Percentiles rank a stretch among this genome's conserved stretches.
These are phyloP conservation scores for Rhorus exstirpatorius DNA, from an alignment of 2,888 invertebrate species.

Conservation along the genomic window DNA sequence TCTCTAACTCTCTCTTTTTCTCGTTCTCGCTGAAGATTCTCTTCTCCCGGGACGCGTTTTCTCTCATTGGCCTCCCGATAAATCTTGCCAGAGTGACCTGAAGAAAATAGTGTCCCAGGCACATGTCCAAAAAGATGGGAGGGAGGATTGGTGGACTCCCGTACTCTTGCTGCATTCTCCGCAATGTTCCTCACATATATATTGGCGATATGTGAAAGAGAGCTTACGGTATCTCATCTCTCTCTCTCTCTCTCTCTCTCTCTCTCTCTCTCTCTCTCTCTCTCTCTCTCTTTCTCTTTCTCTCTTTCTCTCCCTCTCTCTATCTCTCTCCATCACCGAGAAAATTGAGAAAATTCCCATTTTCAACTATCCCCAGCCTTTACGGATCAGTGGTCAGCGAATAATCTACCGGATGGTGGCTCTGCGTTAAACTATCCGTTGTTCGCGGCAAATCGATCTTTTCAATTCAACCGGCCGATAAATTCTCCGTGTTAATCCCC, in stretches of 20 bases:
- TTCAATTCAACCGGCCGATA: constrained; percentile 57
- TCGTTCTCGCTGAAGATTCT: constrained; percentile 36
- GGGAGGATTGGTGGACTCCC: constrained; percentile 5
- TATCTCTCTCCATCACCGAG: constrained; percentile 23
- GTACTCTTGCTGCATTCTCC: constrained; percentile 19
- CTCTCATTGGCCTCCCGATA: constrained; percentile 80
- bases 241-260: constrained; percentile 18
- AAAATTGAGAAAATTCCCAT: constrained; percentile 67
- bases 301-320: background rate
- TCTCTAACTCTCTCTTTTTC: constrained; percentile 7
- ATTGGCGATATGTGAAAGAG: constrained; percentile 33
- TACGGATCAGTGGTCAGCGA: constrained; percentile 56
- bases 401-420: constrained; percentile 37
- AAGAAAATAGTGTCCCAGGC: constrained; percentile 65
- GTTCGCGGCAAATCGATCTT: constrained; percentile 56
- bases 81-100: constrained; percentile 77
- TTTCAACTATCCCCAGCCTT: constrained; percentile 59
- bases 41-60: constrained; percentile 59
- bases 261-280: constrained; percentile 1
- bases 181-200: background rate
- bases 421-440: constrained; percentile 49
- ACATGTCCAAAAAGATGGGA: constrained; percentile 41
- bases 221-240: constrained; percentile 41
- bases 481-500: constrained; percentile 42
- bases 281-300: constrained; percentile 17